Conservation (phyloP, 2,888 invertebrate species). For the Chymomyza caudatula region DNA sequence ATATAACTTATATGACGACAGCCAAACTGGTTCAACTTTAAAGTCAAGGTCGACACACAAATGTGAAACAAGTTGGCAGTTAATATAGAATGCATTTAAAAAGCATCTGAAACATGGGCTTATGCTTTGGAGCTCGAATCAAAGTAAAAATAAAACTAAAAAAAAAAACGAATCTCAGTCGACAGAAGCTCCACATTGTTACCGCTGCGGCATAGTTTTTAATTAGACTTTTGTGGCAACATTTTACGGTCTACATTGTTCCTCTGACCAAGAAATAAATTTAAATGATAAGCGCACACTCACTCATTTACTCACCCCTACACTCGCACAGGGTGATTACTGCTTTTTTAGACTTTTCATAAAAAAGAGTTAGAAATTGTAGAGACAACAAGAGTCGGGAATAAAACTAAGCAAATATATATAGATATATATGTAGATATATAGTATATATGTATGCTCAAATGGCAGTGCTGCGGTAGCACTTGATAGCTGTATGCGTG, state of each 20-base stretch:
- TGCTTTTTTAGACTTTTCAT: too few species aligned
- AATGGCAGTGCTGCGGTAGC: not conserved
- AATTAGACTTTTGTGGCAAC: constrained; percentile 59
- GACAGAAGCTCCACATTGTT: constrained; percentile 32
- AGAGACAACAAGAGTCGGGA: too few species aligned
- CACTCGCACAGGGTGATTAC: too few species aligned
- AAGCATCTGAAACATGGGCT: not conserved
- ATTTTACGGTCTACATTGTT: constrained; percentile 50
- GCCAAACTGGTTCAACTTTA: constrained; percentile 6
- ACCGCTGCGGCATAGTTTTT: constrained; percentile 48
- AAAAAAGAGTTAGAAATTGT: too few species aligned
- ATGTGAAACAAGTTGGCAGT: not conserved
- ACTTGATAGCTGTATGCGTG: not conserved
- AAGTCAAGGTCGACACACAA: constrained; percentile 7
- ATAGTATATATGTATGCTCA: not conserved
- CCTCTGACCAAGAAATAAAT: constrained; percentile 50
- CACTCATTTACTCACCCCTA: not conserved
- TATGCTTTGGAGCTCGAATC: not conserved
- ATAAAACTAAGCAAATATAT: too few species aligned
- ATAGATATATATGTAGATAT: too few species aligned
- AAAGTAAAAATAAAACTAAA: constrained; percentile 8
- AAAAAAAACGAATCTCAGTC: not conserved
- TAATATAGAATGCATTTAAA: constrained; percentile 8
- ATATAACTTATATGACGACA: constrained; percentile 10
- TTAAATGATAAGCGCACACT: constrained; percentile 33